Conservation (phyloP, 2,113 vertebrate genomes). For the Pachyramphus minor region DNA sequence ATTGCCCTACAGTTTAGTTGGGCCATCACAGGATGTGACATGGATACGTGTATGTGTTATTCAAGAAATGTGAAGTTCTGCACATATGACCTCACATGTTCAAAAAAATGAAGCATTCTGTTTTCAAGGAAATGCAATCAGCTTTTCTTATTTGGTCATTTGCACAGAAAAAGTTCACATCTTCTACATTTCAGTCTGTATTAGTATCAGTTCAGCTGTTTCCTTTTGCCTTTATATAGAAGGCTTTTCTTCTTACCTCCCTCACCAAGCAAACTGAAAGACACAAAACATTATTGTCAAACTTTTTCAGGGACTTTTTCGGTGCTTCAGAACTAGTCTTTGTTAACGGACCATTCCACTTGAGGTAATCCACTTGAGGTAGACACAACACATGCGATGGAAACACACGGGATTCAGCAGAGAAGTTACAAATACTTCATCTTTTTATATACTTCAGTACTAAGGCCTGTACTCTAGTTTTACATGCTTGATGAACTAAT, state of each 20-base stretch:
- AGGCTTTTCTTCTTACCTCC: background rate
- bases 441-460: background rate
- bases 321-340: background rate
- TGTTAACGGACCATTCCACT: background rate
- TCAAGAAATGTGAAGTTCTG: background rate
- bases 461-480: background rate
- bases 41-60: background rate
- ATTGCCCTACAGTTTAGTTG: background rate
- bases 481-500: background rate
- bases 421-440: background rate
- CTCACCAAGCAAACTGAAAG: background rate
- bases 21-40: background rate
- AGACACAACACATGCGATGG: background rate
- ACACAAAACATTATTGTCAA: background rate
- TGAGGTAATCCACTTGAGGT: background rate
- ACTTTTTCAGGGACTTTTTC: background rate
- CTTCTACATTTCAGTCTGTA: background rate
- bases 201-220: background rate
- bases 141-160: background rate
- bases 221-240: background rate
- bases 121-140: background rate
- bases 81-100: background rate
- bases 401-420: background rate
- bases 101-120: background rate
- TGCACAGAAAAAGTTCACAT: background rate